A percentile compares a stretch with the other conserved stretches of the same genome.
These are phyloP conservation scores for Dasypogon diadema DNA, from an alignment of 2,888 invertebrate genomes.

Conservation along the genomic window DNA sequence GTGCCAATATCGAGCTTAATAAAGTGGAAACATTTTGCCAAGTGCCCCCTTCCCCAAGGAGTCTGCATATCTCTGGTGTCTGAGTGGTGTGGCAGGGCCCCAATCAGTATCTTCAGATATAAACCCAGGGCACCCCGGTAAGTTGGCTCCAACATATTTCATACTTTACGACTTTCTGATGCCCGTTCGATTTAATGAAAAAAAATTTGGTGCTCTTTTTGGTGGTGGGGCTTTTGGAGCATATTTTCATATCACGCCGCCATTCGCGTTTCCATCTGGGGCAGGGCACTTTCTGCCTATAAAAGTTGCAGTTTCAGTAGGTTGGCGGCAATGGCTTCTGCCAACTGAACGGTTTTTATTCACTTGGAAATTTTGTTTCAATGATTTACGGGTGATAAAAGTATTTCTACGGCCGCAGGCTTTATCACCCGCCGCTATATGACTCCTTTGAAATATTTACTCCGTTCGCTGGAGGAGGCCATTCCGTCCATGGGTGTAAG, in stretches of 20 bases:
- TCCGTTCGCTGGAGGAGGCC: neutral
- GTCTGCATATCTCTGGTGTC: neutral
- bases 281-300: constrained; percentile 9
- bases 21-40: constrained; percentile 54
- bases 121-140: constrained; percentile 23
- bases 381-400: constrained; percentile 38
- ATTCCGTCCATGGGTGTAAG: neutral
- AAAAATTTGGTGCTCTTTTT: constrained; percentile 8
- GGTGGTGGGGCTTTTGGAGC: neutral
- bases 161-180: constrained; percentile 54
- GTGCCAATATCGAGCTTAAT: constrained; percentile 51
- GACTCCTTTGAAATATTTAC: neutral
- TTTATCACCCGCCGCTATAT: constrained; percentile 6
- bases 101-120: constrained; percentile 7
- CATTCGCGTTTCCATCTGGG: neutral
- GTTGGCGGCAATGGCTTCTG: neutral
- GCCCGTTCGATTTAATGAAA: constrained; percentile 54
- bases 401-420: neutral
- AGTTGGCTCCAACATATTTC: constrained; percentile 52
- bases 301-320: constrained; percentile 27
- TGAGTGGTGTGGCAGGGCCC: neutral
- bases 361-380: constrained; percentile 40
- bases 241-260: neutral
- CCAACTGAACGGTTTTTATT: neutral
- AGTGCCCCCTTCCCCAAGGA: neutral